These are phyloP conservation scores for Gymnothorax javanicus DNA, from an alignment of 2,797 vertebrate species.

Conservation along the genomic window DNA sequence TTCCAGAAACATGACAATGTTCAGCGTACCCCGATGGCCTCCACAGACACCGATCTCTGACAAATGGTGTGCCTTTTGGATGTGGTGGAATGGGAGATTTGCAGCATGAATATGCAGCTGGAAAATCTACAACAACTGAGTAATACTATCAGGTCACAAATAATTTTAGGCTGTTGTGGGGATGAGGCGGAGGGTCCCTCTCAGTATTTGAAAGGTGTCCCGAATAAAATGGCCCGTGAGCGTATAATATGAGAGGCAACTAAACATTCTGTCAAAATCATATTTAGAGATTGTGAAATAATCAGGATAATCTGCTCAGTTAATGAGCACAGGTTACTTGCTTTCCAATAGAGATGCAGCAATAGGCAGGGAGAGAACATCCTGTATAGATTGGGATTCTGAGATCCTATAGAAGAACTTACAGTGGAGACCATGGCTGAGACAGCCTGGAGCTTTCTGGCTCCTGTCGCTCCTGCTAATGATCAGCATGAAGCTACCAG, in stretches of 20 bases:
- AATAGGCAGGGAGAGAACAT: background rate
- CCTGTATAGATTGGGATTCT: background rate
- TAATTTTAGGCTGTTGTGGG: no score
- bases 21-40: no score
- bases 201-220: no score
- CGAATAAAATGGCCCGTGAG: no score
- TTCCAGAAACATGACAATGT: no score
- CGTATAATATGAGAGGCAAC: slow-evolving; percentile 54
- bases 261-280: slow-evolving; percentile 52
- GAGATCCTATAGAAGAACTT: background rate
- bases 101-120: no score
- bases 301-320: slow-evolving; percentile 59
- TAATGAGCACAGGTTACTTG: slow-evolving; percentile 53
- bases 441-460: background rate
- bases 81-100: no score
- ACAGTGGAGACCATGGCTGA: background rate
- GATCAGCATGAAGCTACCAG: background rate
- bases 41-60: no score
- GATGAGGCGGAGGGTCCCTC: no score
- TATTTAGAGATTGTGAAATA: slow-evolving; percentile 55
- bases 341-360: background rate
- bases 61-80: no score
- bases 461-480: background rate
- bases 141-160: no score
- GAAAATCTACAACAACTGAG: no score